These are phyloP conservation scores for Cliona cf. orientalis DNA, from an alignment of 37 sponge, comb jelly and placozoan genomes.

Conservation along the genomic window DNA sequence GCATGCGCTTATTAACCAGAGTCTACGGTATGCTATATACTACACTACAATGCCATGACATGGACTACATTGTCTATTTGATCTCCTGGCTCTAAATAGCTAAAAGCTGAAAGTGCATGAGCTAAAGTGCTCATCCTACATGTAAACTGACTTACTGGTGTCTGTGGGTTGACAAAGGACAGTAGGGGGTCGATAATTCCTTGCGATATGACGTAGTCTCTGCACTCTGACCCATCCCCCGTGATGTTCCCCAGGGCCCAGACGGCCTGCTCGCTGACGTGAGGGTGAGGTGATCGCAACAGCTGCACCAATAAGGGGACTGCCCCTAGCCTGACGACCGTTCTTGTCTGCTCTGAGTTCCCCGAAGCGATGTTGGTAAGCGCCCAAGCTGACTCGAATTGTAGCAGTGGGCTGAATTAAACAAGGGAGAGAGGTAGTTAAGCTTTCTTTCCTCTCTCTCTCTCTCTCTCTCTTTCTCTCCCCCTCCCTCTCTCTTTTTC, in stretches of 20 bases:
- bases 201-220: conserved; percentile 83
- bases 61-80: no score
- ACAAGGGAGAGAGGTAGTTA: background rate
- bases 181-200: conserved; percentile 91
- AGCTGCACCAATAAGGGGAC: conserved; percentile 84
- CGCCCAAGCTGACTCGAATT: conserved; percentile 98
- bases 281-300: conserved; percentile 46
- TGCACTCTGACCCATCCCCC: conserved; percentile 82
- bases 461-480: no score
- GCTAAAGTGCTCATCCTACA: background rate
- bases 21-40: no score
- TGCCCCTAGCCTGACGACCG: conserved; percentile 84
- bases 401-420: conserved; percentile 68
- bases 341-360: conserved; percentile 87
- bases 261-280: conserved; percentile 91
- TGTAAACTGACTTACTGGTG: conserved; percentile 49
- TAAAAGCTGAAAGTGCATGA: no score
- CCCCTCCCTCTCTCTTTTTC: no score
- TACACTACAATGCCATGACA: no score
- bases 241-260: conserved; percentile 97
- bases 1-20: no score
- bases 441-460: no score
- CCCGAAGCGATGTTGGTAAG: conserved; percentile 98
- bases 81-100: no score
- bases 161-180: conserved; percentile 58